Conservation (phyloP, 2,113 vertebrate genomes). For the Lates calcarifer region DNA sequence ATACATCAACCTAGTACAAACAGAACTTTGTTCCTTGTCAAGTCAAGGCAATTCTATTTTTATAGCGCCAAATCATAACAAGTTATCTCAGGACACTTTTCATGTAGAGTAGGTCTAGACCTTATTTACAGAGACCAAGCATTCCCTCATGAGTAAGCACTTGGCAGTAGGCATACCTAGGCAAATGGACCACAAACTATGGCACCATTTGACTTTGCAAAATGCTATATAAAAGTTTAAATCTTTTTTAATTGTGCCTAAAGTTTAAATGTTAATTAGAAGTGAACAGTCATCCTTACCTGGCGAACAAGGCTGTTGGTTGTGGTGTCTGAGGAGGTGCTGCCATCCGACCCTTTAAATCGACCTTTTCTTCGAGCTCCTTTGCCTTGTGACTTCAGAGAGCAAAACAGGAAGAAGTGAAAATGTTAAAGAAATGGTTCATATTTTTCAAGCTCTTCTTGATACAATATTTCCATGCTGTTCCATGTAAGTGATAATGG, state of each 20-base stretch:
- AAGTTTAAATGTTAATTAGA: background rate
- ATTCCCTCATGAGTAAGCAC: no score
- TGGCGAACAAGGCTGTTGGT: conserved; percentile 96
- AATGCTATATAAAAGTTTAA: background rate
- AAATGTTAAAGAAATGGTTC: background rate
- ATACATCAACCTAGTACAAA: background rate
- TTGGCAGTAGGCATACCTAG: no score
- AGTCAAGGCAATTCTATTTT: no score
- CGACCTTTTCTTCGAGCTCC: conserved; percentile 91
- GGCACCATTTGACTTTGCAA: background rate
- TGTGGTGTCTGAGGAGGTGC: conserved; percentile 96
- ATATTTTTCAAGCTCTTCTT: background rate
- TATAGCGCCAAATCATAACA: no score
- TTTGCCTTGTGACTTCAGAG: conserved; percentile 87
- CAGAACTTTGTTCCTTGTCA: background rate
- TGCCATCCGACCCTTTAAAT: conserved; percentile 95
- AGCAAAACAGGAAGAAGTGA: background rate
- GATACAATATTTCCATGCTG: background rate
- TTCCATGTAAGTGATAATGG: no score
- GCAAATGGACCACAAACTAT: background rate
- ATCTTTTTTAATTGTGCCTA: no score
- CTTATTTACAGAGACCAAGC: no score
- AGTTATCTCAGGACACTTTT: no score
- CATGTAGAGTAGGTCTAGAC: no score
- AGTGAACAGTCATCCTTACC: conserved; percentile 81